Base-by-base conservation (phyloP, 2,113 vertebrate genomes). In the Amphiprion percula region DNA sequence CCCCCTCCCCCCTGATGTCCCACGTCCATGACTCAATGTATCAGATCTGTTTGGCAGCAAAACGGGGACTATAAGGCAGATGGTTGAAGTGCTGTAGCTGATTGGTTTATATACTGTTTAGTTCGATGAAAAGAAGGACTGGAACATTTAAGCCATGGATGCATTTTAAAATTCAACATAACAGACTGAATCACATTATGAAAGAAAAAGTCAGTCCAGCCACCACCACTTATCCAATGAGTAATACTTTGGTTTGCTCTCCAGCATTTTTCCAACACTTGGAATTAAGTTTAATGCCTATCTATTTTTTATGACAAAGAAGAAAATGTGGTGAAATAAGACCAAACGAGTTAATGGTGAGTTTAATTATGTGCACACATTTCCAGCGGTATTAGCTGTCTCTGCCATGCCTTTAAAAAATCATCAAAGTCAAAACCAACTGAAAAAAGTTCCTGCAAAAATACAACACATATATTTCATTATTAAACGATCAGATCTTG, bases 401-500 rank as follows among this genome's bases (percentile, higher is more conserved):
- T 73, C 50, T 15, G 4, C 33, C 44, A 55, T 63, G 65, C 73
- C 71, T 80, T 84, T 70, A 79, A 77, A 87, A 67, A 64, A 49
- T 63, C 68, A 77, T 81, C 59, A 80, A 80, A 77, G 53, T 84
- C 75, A 61, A 26, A 81, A 74, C 59, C 46, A 49, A 47, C 44
- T 52, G 52, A 77, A 63, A 75, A 63, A 80, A 24, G 4, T 30
- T 49, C 74, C 33, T 16, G 10, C 37, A 21, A 58, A 68, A 62
- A 67, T 60, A 50, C 39, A 68, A 69, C 49, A 69, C 68, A 60
- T 11, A 71, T 24, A 10, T 61, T 77, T 81, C 62, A 83, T 84
- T 77, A 87, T 83, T 74, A 68, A 76, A 59, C 76, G 62, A 86
- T 79, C 37, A 19, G 50, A 50, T 64, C 82, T 84, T 16, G 50